Evolutionary conservation across 2,797 vertebrate species (phyloP).

Genomic region (Lycodopsis pacificus): DNA sequence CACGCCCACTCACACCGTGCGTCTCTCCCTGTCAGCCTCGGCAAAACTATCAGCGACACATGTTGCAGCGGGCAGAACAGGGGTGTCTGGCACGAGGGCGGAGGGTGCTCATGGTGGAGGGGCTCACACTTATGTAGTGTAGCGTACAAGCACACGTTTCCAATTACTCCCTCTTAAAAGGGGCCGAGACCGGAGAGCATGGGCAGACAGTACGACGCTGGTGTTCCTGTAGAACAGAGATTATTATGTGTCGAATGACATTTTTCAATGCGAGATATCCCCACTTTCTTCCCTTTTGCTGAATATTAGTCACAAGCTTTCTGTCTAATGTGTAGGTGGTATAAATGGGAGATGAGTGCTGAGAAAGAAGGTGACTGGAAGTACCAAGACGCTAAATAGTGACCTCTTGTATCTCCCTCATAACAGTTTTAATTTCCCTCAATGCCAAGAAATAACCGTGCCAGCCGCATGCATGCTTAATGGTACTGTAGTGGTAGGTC

Average conservation of each 20-base stretch:
- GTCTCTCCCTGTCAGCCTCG: conserved; percentile 39
- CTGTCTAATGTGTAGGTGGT: background rate
- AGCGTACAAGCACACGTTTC: conserved; percentile 54
- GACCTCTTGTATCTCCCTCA: conserved; percentile 18
- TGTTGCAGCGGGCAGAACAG: conserved; percentile 68
- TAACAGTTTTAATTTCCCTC: conserved; percentile 38
- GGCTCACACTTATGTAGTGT: conserved; percentile 26
- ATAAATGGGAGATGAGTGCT: conserved; percentile 16
- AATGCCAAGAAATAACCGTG: conserved; percentile 42
- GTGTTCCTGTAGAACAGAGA: conserved; percentile 14
- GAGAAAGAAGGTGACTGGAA: conserved; percentile 38
- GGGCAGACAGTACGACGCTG: conserved; percentile 26
- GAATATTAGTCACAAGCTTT: conserved; percentile 16
- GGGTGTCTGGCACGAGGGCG: conserved; percentile 22
- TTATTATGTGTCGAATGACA: conserved; percentile 23
- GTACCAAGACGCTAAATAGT: conserved; percentile 18
- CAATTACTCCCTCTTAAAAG: conserved; percentile 62
- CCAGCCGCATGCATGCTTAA: conserved; percentile 18
- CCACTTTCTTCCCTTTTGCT: background rate
- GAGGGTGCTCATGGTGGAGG: background rate
- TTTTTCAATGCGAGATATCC: conserved; percentile 18
- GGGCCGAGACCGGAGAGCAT: conserved; percentile 37
- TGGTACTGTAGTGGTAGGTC: conserved; percentile 6
- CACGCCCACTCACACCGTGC: conserved; percentile 55
- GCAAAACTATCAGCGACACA: conserved; percentile 77